phyloP scores from a whole-genome alignment of 2,888 invertebrate species.

The Laothoe populi region DNA sequence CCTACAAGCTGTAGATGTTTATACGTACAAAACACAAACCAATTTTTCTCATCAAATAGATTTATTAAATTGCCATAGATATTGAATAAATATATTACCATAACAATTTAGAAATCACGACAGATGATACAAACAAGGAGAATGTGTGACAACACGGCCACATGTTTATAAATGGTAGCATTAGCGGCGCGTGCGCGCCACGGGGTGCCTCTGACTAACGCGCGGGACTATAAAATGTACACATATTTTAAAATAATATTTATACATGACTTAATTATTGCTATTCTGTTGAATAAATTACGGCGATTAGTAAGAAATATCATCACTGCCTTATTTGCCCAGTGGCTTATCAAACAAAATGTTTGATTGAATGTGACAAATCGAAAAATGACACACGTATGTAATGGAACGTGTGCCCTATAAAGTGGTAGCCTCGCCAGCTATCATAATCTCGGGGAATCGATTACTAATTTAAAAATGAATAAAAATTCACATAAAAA shows the following conservation, averaged over 20 bases:
- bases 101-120: constrained; percentile 45
- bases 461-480: no score
- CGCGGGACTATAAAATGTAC: constrained; percentile 15
- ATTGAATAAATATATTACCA: constrained; percentile 18
- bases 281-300: background rate
- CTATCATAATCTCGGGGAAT: no score
- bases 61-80: background rate
- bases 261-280: constrained; percentile 1
- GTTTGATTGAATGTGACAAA: no score
- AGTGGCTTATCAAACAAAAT: no score
- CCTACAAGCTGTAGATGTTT: no score
- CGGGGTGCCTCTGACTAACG: constrained; percentile 50
- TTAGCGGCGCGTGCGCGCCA: constrained; percentile 72
- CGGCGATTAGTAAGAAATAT: no score
- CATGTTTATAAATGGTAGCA: constrained; percentile 63
- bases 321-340: no score
- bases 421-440: no score
- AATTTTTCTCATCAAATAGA: background rate
- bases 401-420: no score
- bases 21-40: background rate
- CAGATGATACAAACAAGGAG: constrained; percentile 74
- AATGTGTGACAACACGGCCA: constrained; percentile 63
- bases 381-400: no score
- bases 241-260: constrained; percentile 28
- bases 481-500: no score